Evolutionary conservation across 2,888 invertebrate genomes (phyloP).

Genomic region (Pachycephus smyrnensis): DNA sequence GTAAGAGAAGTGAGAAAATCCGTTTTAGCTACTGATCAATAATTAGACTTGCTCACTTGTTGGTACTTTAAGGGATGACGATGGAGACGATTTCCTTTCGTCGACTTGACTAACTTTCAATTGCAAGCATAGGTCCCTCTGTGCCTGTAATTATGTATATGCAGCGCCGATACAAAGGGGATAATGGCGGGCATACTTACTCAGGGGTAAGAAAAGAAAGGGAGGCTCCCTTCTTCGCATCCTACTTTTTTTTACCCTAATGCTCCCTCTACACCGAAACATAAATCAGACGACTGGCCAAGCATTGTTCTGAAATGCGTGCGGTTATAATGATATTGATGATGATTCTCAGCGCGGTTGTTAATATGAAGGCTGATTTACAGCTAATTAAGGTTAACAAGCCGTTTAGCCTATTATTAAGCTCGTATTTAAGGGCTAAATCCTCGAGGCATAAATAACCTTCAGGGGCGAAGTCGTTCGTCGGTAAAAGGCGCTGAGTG

Average conservation of each 20-base stretch:
- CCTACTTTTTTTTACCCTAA: conserved; percentile 22
- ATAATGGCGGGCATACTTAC: conserved; percentile 3
- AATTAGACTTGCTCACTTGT: no score
- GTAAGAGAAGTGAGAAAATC: no score
- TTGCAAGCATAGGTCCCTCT: no score
- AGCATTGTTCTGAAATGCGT: conserved; percentile 29
- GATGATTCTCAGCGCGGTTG: conserved; percentile 31
- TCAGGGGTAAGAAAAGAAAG: not conserved
- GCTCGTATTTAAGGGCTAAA: conserved; percentile 49
- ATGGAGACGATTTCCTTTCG: no score
- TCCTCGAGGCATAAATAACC: conserved; percentile 51
- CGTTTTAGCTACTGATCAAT: no score
- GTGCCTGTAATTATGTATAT: no score
- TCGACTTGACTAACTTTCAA: no score
- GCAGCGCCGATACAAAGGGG: not conserved
- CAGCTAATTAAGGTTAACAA: conserved; percentile 62
- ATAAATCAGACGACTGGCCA: conserved; percentile 31
- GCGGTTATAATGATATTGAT: conserved; percentile 38
- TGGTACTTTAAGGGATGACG: no score
- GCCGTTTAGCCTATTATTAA: conserved; percentile 60
- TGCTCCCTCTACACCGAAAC: conserved; percentile 2
- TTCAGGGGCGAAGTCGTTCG: not conserved
- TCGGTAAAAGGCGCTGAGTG: conserved; percentile 18
- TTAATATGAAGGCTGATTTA: conserved; percentile 55
- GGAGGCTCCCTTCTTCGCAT: not conserved